Evolutionary conservation across 2,113 vertebrate species (phyloP).

Genomic region (Eclectus roratus): DNA sequence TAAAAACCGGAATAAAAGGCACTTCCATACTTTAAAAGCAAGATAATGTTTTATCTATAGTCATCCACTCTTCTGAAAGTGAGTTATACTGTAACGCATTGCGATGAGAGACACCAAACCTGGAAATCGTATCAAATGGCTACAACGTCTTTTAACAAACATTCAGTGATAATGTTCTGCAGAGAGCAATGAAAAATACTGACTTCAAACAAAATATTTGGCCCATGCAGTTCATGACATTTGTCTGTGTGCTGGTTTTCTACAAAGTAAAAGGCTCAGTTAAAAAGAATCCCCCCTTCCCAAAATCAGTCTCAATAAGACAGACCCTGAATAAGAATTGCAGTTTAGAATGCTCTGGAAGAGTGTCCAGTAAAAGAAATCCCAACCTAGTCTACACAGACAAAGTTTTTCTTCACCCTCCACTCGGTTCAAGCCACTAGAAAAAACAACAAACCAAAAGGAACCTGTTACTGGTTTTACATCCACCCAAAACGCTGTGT

Average conservation of each 20-base stretch:
- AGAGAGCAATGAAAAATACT: neutral
- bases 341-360: neutral
- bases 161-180: neutral
- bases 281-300: neutral
- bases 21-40: neutral
- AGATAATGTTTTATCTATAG: neutral
- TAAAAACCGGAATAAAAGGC: slow-evolving; percentile 10
- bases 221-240: neutral
- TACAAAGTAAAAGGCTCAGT: neutral
- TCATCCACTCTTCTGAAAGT: neutral
- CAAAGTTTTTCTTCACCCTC: neutral
- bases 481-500: neutral
- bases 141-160: neutral
- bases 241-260: neutral
- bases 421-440: neutral
- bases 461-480: neutral
- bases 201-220: neutral
- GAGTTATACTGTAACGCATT: neutral
- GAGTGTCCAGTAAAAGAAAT: neutral
- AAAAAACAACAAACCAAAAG: neutral
- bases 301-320: neutral
- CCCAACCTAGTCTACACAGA: neutral
- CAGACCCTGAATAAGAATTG: neutral
- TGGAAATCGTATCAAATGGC: neutral
- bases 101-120: neutral